Evolutionary conservation across 1,140 invertebrate genomes (phyloP), one percentile per base, ranked within the genome.

Genomic region (Artemia franciscana): DNA sequence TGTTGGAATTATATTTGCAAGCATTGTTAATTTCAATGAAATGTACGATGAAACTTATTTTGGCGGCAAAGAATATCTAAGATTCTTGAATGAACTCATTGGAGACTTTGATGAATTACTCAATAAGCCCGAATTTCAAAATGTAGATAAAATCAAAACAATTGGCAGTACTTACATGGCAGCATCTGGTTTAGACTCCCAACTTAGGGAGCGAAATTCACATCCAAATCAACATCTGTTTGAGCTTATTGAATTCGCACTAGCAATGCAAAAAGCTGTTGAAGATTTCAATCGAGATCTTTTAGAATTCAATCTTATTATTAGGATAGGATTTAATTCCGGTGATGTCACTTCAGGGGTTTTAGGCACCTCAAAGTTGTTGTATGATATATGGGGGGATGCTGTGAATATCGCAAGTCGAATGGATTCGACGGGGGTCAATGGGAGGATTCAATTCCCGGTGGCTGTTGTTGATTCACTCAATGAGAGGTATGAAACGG

Each of bases 331-430:
- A 18, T 78, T 73, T 65, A 80, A 80, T 70, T 74, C 72, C 68
- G 92, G 92, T 0, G 89, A 94, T 67, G 88, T 95, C 0, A 93
- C 90, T 0, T 89, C 91, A 0, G 94, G 93, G 4, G 91, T 98
- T 0, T 95, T 97, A 59, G 93, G 93, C 0, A 95, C 91, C 0
- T 88, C 87, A 0, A 97, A 96, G 70, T 75, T 96, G 18, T 90
- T 92, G 69, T 98, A 95, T 67, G 94, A 97, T 72, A 96, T 98
- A 60, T 98, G 94, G 94, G 93, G 94, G 0, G 92, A 98, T 74
- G 91, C 93, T 0, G 92, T 96, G 0, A 98, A 98, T 74, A 93
- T 97, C 60, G 91, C 93, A 0, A 91, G 87, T 4, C 76, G 93
- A 60, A 95, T 89, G 93, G 93, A 98, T 70, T 91, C 89, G 0